Conservation (phyloP, 2,113 vertebrate species). For the Thinocorus orbignyianus region DNA sequence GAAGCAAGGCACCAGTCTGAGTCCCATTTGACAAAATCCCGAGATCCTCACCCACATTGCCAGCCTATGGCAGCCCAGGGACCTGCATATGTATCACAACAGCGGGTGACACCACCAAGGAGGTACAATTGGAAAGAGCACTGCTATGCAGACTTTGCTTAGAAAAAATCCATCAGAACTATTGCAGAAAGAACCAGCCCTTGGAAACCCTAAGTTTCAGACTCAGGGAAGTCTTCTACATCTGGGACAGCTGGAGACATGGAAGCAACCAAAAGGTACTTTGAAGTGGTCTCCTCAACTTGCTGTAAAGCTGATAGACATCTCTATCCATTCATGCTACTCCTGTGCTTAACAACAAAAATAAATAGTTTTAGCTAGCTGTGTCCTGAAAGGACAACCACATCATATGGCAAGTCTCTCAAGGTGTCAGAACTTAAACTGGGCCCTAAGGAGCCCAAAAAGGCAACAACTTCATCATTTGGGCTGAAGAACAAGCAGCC, state of each 20-base stretch:
- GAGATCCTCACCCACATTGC: neutral
- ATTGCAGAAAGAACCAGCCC: neutral
- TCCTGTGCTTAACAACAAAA: neutral
- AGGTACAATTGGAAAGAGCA: neutral
- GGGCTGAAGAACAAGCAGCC: neutral
- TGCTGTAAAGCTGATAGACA: neutral
- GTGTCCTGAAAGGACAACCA: neutral
- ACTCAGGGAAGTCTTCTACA: neutral
- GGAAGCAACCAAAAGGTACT: neutral
- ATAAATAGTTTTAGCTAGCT: neutral
- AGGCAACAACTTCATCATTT: neutral
- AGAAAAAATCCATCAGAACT: neutral
- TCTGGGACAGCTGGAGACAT: neutral
- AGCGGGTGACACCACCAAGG: neutral
- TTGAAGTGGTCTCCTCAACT: neutral
- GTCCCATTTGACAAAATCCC: neutral
- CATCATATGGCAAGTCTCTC: neutral
- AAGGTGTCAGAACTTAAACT: neutral
- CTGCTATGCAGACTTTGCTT: neutral
- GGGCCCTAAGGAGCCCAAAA: neutral
- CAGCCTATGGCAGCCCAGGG: neutral
- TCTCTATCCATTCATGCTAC: neutral
- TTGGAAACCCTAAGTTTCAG: neutral
- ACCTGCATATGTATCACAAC: neutral
- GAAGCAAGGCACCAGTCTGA: neutral